Base-by-base conservation (phyloP, 1,140 invertebrate species). In the Tribolium castaneum region DNA sequence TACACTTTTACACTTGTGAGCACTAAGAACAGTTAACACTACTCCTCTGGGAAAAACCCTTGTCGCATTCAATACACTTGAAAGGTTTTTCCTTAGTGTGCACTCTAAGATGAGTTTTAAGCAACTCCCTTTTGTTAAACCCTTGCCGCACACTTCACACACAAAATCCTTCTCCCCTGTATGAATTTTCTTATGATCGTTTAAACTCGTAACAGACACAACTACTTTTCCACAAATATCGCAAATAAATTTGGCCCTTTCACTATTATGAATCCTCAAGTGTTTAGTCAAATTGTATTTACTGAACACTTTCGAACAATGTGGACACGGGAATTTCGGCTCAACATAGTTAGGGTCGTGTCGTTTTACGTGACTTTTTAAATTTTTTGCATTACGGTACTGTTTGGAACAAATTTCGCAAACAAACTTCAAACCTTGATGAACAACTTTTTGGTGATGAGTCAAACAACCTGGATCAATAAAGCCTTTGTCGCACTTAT, bases 31-130 rank as follows among this genome's bases (percentile, higher is more conserved):
- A 76, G 7, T 7, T 91, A 1, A 91, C 83, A 62, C 89, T 90
- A 80, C 89, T 89, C 0, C 89, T 89, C 77, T 90, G 90, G 6
- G 90, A 90, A 82, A 92, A 92, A 49, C 89, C 89, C 82, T 90
- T 92, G 75, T 89, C 88, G 80, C 89, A 90, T n/a, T 81, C 79
- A 3, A 83, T 77, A 75, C 89, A 90, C 9, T 84, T 71, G 71
- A 88, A 89, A 0, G 88, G 88, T 72, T 85, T 87, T 72, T 90
- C 89, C 25, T 87, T 88, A 87, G 77, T 49, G 81, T 82, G 81
- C 56, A 73, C 52, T 85, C 82, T 72, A 87, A 89, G 1, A 82
- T 79, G 75, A 80, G 70, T 86, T 39, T 30, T 39, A 56, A 34
- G n/a, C 5, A 14, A 9, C 71, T 14, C 12, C 70, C n/a, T n/a